phyloP scores from a whole-genome alignment of 1,140 invertebrate species.

The Nasonia giraulti region DNA sequence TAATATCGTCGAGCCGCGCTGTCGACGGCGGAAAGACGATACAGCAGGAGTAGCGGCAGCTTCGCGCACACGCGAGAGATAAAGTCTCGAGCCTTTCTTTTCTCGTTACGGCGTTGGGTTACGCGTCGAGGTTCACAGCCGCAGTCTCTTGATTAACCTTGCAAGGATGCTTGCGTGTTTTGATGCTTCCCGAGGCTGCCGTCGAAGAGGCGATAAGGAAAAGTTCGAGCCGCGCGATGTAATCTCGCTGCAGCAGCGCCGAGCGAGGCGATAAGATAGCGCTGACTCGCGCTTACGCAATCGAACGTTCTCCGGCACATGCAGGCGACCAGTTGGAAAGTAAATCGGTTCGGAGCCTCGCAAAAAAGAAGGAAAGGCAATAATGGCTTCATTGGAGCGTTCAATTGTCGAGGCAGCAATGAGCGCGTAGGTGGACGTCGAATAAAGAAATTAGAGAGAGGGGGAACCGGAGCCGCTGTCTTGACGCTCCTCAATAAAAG shows the following conservation, averaged over 20 bases:
- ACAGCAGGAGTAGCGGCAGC: too few species aligned
- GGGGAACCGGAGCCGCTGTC: not conserved
- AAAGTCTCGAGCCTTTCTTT: constrained; percentile 37
- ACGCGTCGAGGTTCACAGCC: constrained; percentile 37
- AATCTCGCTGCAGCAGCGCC: too few species aligned
- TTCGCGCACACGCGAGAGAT: not conserved
- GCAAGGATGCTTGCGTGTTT: not conserved
- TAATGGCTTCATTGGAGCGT: constrained; percentile 16
- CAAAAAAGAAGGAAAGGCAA: not conserved
- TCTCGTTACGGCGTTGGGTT: constrained; percentile 50
- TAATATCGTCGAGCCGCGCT: not conserved
- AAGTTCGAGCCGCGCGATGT: too few species aligned
- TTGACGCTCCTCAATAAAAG: constrained; percentile 33
- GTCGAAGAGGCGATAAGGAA: too few species aligned
- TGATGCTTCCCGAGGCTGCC: too few species aligned
- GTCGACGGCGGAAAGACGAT: not conserved
- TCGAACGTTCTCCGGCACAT: too few species aligned
- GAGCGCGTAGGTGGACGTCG: constrained; percentile 10
- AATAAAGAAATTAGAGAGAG: constrained; percentile 39
- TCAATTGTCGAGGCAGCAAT: not conserved
- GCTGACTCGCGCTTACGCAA: too few species aligned
- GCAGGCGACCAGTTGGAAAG: too few species aligned
- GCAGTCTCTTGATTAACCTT: constrained; percentile 15
- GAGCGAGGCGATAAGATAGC: too few species aligned
- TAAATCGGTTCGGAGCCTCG: too few species aligned